Evolutionary conservation across 2,888 invertebrate genomes (phyloP).

Genomic region (Protonemura montana): DNA sequence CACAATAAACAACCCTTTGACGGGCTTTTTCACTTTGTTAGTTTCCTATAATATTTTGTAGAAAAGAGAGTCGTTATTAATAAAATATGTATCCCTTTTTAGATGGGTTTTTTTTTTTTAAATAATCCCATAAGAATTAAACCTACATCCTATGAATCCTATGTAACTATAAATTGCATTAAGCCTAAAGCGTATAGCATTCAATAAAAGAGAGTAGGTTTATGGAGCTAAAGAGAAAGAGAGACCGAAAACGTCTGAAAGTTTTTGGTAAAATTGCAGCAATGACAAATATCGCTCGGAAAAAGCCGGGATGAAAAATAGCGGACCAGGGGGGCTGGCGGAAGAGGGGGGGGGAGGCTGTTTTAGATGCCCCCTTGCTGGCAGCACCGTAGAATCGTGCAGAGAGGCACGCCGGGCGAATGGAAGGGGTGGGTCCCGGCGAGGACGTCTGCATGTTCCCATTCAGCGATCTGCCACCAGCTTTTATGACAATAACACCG

Average conservation of each 20-base stretch:
- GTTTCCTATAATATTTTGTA: background rate
- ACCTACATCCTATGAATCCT: background rate
- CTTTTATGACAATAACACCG: slow-evolving; percentile 35
- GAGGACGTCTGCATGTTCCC: background rate
- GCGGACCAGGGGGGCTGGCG: background rate
- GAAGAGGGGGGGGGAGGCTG: too few relatives aligned
- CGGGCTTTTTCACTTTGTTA: background rate
- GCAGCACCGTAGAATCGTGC: background rate
- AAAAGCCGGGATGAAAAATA: slow-evolving; percentile 27
- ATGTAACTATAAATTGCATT: background rate
- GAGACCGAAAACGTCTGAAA: background rate
- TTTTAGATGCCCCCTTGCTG: slow-evolving; percentile 12
- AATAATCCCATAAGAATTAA: background rate
- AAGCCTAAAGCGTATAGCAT: background rate
- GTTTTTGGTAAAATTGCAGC: slow-evolving; percentile 4
- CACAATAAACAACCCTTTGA: background rate
- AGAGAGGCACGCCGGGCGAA: background rate
- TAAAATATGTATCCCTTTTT: background rate
- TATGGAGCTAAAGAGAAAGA: too few relatives aligned
- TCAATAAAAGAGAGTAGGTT: too few relatives aligned
- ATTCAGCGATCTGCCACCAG: background rate
- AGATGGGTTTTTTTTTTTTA: background rate
- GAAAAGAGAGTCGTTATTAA: background rate
- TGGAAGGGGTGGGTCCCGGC: background rate
- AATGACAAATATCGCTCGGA: background rate